A percentile compares a stretch with the other conserved stretches of the same genome.
phyloP scores from a whole-genome alignment of 2,113 vertebrate genomes.

The Oreotragus oreotragus region DNA sequence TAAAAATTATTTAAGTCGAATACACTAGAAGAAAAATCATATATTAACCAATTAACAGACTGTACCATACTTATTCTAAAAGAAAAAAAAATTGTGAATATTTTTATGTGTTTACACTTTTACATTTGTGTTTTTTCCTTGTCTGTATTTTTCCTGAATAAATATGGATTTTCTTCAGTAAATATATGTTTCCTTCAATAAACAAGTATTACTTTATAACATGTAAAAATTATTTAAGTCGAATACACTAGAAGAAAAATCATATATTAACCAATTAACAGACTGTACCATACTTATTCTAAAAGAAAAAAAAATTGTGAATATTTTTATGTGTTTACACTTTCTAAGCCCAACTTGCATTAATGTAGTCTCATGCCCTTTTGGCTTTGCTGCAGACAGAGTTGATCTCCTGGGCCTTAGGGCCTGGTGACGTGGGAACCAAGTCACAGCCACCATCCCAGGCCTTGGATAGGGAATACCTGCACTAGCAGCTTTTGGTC shows the following conservation, averaged over 20 bases:
- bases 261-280: neutral
- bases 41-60: neutral
- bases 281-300: neutral
- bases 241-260: neutral
- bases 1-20: neutral
- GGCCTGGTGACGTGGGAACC: neutral
- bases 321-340: neutral
- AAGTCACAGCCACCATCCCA: neutral
- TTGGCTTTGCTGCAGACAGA: neutral
- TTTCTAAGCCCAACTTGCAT: neutral
- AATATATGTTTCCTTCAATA: neutral
- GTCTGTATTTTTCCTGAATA: neutral
- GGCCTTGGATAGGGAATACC: neutral
- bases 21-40: neutral
- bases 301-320: neutral
- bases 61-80: neutral
- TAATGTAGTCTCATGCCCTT: neutral
- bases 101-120: too few species aligned
- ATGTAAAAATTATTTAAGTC: neutral
- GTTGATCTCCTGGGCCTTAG: neutral
- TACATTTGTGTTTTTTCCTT: neutral
- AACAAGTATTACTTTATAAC: neutral
- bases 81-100: neutral
- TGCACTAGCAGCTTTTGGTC: neutral
- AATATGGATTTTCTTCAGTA: neutral